Evolutionary conservation across 2,888 invertebrate genomes (phyloP), one percentile per base, ranked within the genome.

Genomic region (Noctuana brunneofusca): DNA sequence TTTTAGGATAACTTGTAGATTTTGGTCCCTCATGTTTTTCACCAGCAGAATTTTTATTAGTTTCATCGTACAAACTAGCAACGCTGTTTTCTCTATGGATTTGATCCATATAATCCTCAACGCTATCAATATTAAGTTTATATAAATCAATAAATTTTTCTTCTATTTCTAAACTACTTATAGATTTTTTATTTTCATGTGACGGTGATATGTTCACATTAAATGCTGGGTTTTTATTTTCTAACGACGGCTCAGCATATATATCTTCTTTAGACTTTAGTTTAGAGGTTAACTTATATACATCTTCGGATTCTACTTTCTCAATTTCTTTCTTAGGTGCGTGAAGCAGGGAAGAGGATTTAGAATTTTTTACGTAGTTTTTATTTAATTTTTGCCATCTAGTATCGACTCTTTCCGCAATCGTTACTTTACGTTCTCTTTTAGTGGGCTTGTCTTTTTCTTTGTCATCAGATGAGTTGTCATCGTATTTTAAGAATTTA

Each of bases 401-500:
- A 27, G 9, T 16, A 27, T 50, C 14, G 22, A 16, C 48, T 48
- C 22, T 22, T 4, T 58, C 38, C 27, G 52, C 41, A 8, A 67
- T 68, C 8, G 46, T 63, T 27, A 68, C 64, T 63, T 46, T 64
- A 22, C 64, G 68, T 6, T 59, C 59, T 38, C 16, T 64, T 48
- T 66, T 65, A 12, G 22, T 3, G n/a, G 3, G 2, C 30, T 50
- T 63, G 6, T 46, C 48, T 41, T 53, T 46, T 16, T 35, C 22
- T 27, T 41, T 50, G 30, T 48, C 20, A 12, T 50, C 35, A 27
- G 38, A 12, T 14, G 32, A 58, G 22, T 56, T 56, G 22, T 60
- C 52, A 16, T 56, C 67, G 32, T 55, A 32, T 30, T 22, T 30
- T 20, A 75, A 68, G 22, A 75, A 71, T 63, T 75, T 76, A 56